These are phyloP conservation scores for Elgaria multicarinata DNA, from an alignment of 2,113 vertebrate species.

Conservation along the genomic window DNA sequence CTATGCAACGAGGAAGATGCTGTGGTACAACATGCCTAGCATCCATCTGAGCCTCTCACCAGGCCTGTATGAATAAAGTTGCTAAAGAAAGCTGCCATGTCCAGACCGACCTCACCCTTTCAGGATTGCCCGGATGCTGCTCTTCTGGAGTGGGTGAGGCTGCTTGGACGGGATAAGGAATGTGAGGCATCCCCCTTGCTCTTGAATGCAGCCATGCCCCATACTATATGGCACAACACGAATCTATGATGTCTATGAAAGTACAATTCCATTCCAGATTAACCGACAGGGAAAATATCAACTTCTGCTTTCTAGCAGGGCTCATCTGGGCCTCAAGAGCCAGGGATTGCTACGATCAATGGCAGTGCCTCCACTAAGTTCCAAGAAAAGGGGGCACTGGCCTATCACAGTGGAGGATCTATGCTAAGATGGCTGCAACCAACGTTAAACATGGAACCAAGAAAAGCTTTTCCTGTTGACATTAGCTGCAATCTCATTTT, in stretches of 20 bases:
- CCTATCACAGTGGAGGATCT: background rate
- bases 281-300: background rate
- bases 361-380: background rate
- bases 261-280: background rate
- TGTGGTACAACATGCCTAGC: background rate
- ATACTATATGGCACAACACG: background rate
- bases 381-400: background rate
- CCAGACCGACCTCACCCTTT: background rate
- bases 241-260: background rate
- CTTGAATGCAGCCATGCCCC: background rate
- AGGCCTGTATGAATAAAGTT: background rate
- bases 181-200: background rate
- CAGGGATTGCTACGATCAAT: background rate
- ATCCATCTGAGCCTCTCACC: background rate
- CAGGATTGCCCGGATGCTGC: background rate
- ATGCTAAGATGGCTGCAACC: background rate
- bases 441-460: background rate
- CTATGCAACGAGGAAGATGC: background rate
- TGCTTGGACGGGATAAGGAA: background rate
- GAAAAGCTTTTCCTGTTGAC: rapidly evolving
- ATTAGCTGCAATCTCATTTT: background rate
- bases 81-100: background rate
- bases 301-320: background rate
- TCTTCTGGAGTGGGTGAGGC: background rate
- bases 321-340: background rate